Evolutionary conservation across 2,113 vertebrate genomes (phyloP), one percentile per base, ranked within the genome.

Genomic region (Pangasianodon hypophthalmus): DNA sequence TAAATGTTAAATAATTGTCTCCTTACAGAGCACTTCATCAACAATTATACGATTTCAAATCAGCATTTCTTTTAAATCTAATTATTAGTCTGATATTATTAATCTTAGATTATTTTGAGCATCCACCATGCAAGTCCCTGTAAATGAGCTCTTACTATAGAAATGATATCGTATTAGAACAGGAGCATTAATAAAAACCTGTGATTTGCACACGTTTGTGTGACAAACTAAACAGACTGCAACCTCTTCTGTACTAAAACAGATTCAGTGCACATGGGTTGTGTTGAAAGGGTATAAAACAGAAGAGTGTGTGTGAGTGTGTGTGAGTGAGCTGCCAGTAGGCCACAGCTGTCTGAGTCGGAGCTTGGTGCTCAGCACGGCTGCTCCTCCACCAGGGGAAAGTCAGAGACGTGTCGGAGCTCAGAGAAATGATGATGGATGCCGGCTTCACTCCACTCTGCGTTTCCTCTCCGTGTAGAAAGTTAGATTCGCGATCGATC

Each of bases 401-500:
- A 62, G 41, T 50, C 52, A 24, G 32, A 58, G 81, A 26, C 26
- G 41, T 62, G 85, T 90, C 26, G 32, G 58, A 64, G 32, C 83
- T 5, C 44, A 73, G 62, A 90, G 62, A 32, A 69, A 83, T n/a
- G 75, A 60, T 69, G 84, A 88, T 71, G 64, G 84, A 87, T 69
- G 85, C 85, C 69, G 8, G 54, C 82, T n/a, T 62, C 26, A 14
- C 58, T 62, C 37, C 67, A 52, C 44, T 87, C 80, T 58, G 48
- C 80, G 54, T 88, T 88, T 85, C 50, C 48, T 87, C 79, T 79
- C 79, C 24, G 58, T 62, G 62, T 73, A 84, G 81, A 85, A 88
- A 87, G 67, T 84, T 44, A 71, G 50, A 73, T 56, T 52, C 19
- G 44, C 29, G n/a, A 87, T 88, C 37, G 46, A 50, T 90, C 91